phyloP scores from a whole-genome alignment of 2,797 vertebrate genomes.

The Sphenodon punctatus region DNA sequence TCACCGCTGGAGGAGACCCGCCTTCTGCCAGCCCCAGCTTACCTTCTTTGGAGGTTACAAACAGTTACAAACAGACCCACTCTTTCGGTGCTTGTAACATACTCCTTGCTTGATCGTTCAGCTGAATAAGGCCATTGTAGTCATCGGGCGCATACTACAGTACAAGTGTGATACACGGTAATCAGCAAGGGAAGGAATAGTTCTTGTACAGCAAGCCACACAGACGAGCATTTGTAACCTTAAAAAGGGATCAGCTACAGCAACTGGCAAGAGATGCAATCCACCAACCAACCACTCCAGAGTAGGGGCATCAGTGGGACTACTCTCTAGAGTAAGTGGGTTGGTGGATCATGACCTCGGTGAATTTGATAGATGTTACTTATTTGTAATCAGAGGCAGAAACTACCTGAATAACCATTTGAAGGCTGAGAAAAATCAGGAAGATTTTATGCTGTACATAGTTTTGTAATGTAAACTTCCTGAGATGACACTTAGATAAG shows the following conservation, averaged over 20 bases:
- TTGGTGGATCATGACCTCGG: no score
- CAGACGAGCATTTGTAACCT: constrained; percentile 39
- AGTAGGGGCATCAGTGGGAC: no score
- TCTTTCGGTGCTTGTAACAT: constrained; percentile 97
- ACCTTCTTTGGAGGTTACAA: constrained; percentile 81
- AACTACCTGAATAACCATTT: background rate
- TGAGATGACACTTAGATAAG: background rate
- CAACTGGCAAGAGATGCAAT: constrained; percentile 60
- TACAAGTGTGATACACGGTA: constrained; percentile 75
- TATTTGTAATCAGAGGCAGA: background rate
- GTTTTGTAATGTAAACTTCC: background rate
- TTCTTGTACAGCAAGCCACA: constrained; percentile 49
- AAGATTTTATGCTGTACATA: background rate
- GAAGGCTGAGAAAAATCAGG: background rate
- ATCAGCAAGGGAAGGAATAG: constrained; percentile 59
- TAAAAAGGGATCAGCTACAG: background rate
- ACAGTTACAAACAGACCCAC: constrained; percentile 96
- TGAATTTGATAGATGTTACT: background rate
- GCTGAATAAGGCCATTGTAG: constrained; percentile 92
- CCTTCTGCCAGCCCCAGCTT: constrained; percentile 72
- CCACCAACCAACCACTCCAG: no score
- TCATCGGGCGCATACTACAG: constrained; percentile 94
- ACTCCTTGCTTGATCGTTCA: constrained; percentile 92
- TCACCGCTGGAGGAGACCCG: constrained; percentile 21
- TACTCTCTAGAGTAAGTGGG: no score